Percentiles rank a stretch among this genome's conserved stretches.
phyloP scores from a whole-genome alignment of 1,140 invertebrate species.

The Mya arenaria region DNA sequence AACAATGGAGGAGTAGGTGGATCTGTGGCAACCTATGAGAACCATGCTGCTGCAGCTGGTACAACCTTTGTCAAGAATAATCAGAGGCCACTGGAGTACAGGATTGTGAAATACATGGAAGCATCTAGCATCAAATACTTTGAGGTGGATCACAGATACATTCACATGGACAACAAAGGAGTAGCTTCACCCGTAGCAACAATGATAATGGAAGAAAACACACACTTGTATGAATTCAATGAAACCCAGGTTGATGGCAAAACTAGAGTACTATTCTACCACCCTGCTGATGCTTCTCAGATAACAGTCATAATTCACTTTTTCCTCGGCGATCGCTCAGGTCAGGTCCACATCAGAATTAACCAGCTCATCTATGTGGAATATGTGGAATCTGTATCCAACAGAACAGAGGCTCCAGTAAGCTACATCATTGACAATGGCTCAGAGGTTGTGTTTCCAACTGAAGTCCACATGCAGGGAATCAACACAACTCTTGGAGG shows the following conservation, averaged over 20 bases:
- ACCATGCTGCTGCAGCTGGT: constrained; percentile 68
- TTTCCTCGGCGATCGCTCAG: constrained; percentile 70
- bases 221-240: constrained; percentile 67
- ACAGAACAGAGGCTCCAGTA: constrained; percentile 72
- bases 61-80: constrained; percentile 74
- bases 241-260: constrained; percentile 69
- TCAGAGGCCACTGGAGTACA: constrained; percentile 69
- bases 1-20: constrained; percentile 68
- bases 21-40: constrained; percentile 18
- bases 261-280: constrained; percentile 67
- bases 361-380: constrained; percentile 66
- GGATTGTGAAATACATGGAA: constrained; percentile 69
- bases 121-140: constrained; percentile 67
- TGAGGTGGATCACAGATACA: constrained; percentile 71
- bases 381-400: constrained; percentile 72
- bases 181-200: constrained; percentile 64
- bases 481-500: constrained; percentile 68
- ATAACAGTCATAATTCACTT: constrained; percentile 62
- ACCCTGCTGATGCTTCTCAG: constrained; percentile 45
- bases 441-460: constrained; percentile 71
- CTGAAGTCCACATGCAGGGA: constrained; percentile 72
- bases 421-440: constrained; percentile 73
- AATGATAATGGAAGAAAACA: constrained; percentile 70
- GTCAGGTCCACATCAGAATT: constrained; percentile 69
- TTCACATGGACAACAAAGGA: constrained; percentile 71